These are phyloP conservation scores for Cetonia aurata DNA, from an alignment of 2,888 invertebrate species.

Conservation along the genomic window DNA sequence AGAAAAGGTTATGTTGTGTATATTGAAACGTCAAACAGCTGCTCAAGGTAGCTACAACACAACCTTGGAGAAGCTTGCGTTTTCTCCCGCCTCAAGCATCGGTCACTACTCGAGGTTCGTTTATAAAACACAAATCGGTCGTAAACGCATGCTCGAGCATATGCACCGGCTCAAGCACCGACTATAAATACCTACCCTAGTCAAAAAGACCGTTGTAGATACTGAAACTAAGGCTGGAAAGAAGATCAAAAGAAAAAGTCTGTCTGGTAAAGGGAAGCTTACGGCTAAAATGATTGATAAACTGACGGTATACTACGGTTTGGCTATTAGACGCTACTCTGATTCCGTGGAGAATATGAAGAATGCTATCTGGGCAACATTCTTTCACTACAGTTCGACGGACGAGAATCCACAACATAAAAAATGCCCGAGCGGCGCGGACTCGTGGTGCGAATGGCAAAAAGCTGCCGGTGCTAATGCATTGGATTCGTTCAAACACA, in stretches of 20 bases:
- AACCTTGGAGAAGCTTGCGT: no score
- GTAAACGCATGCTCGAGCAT: no score
- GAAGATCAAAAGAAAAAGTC: slow-evolving; percentile 38
- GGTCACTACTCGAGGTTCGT: no score
- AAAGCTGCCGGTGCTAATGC: slow-evolving; percentile 37
- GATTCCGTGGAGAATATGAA: slow-evolving; percentile 55
- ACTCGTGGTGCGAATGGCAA: slow-evolving; percentile 48
- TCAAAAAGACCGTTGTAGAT: slow-evolving; percentile 38
- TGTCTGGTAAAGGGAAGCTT: slow-evolving; percentile 42
- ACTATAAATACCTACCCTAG: no score
- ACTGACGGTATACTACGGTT: slow-evolving; percentile 56
- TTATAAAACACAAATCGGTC: no score
- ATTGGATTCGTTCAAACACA: slow-evolving; percentile 20
- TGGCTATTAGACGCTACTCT: slow-evolving; percentile 53
- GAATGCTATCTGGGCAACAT: slow-evolving; percentile 56
- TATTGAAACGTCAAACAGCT: no score
- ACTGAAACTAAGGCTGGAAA: slow-evolving; percentile 19
- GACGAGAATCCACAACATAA: slow-evolving; percentile 56
- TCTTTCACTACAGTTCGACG: slow-evolving; percentile 55
- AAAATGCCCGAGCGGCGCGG: slow-evolving; percentile 51
- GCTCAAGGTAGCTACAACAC: no score
- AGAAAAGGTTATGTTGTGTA: no score
- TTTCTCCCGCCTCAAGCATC: no score
- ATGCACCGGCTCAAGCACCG: no score
- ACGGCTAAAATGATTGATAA: slow-evolving; percentile 55